These are phyloP conservation scores for Telmatochromis sp. DNA, from an alignment of 2,113 vertebrate genomes.

Conservation along the genomic window DNA sequence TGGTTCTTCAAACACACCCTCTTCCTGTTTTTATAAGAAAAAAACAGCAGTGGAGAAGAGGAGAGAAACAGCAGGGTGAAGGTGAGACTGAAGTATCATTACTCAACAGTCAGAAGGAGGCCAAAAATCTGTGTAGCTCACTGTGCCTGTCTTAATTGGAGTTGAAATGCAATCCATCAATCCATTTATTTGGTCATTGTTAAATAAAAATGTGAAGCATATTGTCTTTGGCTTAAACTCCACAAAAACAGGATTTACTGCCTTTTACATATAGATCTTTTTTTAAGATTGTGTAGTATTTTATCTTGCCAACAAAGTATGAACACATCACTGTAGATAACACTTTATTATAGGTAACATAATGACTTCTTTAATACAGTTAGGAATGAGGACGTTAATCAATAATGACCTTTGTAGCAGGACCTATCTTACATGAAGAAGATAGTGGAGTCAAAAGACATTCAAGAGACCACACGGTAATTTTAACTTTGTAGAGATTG, in stretches of 20 bases:
- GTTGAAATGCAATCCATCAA: not conserved
- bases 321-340: not conserved
- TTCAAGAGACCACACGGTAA: not conserved
- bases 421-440: not conserved
- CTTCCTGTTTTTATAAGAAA: constrained; percentile 66
- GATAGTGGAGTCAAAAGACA: not conserved
- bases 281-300: not conserved
- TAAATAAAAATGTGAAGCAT: not conserved
- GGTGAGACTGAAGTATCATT: constrained; percentile 7
- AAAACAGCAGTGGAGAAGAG: constrained; percentile 43
- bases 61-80: constrained; percentile 28
- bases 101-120: not conserved
- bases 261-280: not conserved
- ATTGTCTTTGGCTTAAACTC: not conserved
- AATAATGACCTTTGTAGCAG: not conserved
- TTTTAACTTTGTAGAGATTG: not conserved
- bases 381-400: not conserved
- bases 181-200: not conserved
- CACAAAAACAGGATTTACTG: not conserved
- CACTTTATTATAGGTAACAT: not conserved
- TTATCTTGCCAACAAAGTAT: not conserved
- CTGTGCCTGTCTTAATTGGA: not conserved
- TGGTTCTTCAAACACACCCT: constrained; percentile 63
- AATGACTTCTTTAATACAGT: not conserved
- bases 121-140: not conserved